Evolutionary conservation across 1,140 invertebrate species (phyloP), one percentile per base, ranked within the genome.

Genomic region (Danaus plexippus): DNA sequence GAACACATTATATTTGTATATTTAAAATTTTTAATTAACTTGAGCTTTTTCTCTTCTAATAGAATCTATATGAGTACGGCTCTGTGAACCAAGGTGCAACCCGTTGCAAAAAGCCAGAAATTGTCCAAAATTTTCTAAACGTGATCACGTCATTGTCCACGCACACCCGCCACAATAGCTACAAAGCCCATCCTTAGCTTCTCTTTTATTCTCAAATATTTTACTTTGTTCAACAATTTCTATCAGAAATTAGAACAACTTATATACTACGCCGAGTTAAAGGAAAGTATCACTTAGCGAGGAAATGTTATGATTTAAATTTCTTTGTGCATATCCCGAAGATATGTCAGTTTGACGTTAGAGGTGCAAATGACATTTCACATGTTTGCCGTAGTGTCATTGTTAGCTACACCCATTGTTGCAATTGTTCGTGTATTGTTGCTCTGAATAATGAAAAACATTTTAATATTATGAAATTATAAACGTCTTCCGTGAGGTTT

Each of bases 381-480:
- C 74, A 77, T 86, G 83, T 86, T 86, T 86, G 80, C 73, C 66
- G 67, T 79, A 77, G 75, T 77, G 78, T 84, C 80, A 86, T 86
- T 84, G 83, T 86, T 84, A 81, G 72, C 68, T 79, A 80, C 66
- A 79, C 80, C 73, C 64, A 80, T 86, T 86, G 80, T 86, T 62
- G 57, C 59, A 47, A 77, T 86, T 86, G 80, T 85, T 81, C 73
- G 60, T 52, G 54, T 61, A 77, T 83, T 83, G 80, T 83, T 72
- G 64, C 42, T 55, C 51, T 64, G 69, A 85, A 83, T 80, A 80
- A 86, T 84, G 80, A 67, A 81, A 84, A 81, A 86, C 83, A 84
- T 84, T 86, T 82, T 86, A 85, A 86, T 86, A 83, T 83, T 82
- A 80, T 77, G 75, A 86, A 85, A 85, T 83, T 83, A 86, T 85